Percentiles rank a stretch among this genome's conserved stretches.
These are phyloP conservation scores for Syngnathus rostellatus DNA, from an alignment of 2,797 vertebrate genomes.

Conservation along the genomic window DNA sequence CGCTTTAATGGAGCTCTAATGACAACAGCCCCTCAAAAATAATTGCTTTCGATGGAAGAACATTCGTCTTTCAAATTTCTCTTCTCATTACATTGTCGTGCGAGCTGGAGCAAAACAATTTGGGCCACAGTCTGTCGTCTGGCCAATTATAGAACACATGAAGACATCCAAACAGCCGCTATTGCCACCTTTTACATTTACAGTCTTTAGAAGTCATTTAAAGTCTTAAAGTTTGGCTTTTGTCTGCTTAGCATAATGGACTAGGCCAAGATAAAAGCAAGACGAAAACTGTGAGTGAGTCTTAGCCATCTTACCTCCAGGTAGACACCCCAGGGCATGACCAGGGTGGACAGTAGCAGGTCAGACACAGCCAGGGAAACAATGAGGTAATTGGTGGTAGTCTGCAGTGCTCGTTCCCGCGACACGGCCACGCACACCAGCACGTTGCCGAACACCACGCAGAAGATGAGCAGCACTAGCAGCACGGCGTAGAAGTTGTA, in stretches of 20 bases:
- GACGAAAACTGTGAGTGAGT: neutral
- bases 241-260: no score
- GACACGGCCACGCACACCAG: slow-evolving; percentile 69
- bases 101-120: neutral
- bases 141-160: no score
- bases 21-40: neutral
- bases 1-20: neutral
- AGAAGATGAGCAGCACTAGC: slow-evolving; percentile 70
- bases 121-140: neutral
- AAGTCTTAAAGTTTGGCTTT: no score
- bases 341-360: slow-evolving; percentile 68
- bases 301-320: slow-evolving; percentile 55
- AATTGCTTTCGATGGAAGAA: neutral
- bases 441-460: slow-evolving; percentile 71
- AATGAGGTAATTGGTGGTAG: slow-evolving; percentile 75
- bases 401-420: slow-evolving; percentile 64
- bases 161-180: neutral
- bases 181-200: no score
- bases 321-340: slow-evolving; percentile 74
- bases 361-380: slow-evolving; percentile 71
- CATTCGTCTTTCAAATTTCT: neutral
- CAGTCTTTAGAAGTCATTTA: no score
- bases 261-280: neutral
- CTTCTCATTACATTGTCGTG: neutral
- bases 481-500: slow-evolving; percentile 74